phyloP scores from a whole-genome alignment of 2,888 invertebrate genomes.

The Pseudanteris insignis region DNA sequence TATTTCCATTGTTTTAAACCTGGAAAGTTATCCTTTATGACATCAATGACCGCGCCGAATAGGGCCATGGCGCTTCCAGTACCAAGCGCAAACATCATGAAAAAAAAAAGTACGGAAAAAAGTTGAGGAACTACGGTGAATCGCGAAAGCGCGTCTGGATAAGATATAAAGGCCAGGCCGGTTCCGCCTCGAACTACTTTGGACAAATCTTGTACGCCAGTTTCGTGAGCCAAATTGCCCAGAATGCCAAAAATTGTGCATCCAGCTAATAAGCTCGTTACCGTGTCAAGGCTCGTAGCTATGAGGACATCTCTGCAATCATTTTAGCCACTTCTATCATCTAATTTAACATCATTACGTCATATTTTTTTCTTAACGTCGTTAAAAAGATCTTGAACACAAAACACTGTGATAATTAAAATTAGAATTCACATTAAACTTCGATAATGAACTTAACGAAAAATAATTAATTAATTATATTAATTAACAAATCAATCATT shows the following conservation, averaged over 20 bases:
- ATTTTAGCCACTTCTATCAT: no score
- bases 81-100: constrained; percentile 81
- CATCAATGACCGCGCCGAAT: constrained; percentile 74
- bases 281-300: constrained; percentile 82
- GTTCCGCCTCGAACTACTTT: constrained; percentile 79
- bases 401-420: no score
- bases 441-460: no score
- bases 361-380: no score
- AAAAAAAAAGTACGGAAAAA: constrained; percentile 55
- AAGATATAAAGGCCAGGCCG: constrained; percentile 84
- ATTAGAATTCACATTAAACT: no score
- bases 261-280: constrained; percentile 83
- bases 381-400: no score
- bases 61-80: constrained; percentile 81
- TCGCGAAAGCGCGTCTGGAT: constrained; percentile 84
- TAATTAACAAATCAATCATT: no score
- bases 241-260: constrained; percentile 85
- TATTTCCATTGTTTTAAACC: constrained; percentile 71
- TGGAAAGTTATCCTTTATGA: constrained; percentile 76
- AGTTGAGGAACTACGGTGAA: constrained; percentile 77
- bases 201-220: constrained; percentile 70
- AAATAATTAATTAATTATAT: no score
- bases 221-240: constrained; percentile 79
- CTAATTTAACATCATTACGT: no score
- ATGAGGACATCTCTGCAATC: constrained; percentile 74